These are phyloP conservation scores for Strigamia crassipes DNA, from an alignment of 2,888 invertebrate genomes.

Conservation along the genomic window DNA sequence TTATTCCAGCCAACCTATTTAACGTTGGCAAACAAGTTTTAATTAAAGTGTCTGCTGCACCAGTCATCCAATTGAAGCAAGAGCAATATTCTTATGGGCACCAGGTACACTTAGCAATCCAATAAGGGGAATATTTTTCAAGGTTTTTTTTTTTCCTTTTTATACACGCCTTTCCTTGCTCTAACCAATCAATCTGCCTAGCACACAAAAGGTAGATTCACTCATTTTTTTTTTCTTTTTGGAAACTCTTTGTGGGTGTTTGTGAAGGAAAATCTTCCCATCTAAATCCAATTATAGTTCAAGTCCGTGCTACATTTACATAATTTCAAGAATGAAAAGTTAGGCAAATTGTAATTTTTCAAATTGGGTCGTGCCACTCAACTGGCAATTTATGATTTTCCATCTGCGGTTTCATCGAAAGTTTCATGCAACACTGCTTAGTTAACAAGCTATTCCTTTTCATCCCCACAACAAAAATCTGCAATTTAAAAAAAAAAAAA, in stretches of 20 bases:
- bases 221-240: not conserved
- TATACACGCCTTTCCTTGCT: not conserved
- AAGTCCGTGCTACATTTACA: conserved; percentile 27
- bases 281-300: conserved; percentile 22
- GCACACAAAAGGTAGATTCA: conserved; percentile 16
- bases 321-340: conserved; percentile 12
- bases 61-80: conserved; percentile 27
- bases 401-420: not conserved
- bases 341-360: not conserved
- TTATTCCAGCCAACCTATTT: conserved; percentile 30
- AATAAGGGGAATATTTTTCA: conserved; percentile 27
- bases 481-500: too few species aligned
- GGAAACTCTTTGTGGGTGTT: not conserved
- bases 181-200: conserved; percentile 18
- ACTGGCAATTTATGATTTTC: not conserved
- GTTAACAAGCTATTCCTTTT: not conserved
- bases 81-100: conserved; percentile 30
- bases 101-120: conserved; percentile 30
- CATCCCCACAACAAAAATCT: not conserved
- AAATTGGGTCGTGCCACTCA: conserved; percentile 1
- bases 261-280: conserved; percentile 3
- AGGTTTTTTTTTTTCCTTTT: not conserved
- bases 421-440: not conserved
- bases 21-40: conserved; percentile 26
- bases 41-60: conserved; percentile 30